Evolutionary conservation across 1,140 invertebrate genomes (phyloP).

Genomic region (Eumaeus atala): DNA sequence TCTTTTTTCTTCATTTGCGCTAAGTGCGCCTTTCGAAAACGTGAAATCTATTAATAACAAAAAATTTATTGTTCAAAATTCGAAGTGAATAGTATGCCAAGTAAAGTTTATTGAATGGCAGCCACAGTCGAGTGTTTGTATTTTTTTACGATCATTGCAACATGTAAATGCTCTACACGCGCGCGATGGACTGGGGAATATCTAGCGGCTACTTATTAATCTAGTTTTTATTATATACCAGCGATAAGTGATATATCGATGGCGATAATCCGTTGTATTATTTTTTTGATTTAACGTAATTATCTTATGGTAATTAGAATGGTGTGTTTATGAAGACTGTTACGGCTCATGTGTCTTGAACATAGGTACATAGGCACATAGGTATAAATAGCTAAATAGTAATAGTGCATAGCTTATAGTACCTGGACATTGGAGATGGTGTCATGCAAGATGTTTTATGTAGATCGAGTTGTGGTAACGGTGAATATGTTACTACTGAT

Average conservation of each 20-base stretch:
- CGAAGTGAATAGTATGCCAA: neutral
- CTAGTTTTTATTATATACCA: slow-evolving; percentile 7
- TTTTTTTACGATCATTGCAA: slow-evolving; percentile 3
- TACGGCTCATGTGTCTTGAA: no score
- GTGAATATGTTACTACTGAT: no score
- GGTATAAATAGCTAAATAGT: no score
- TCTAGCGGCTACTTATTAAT: slow-evolving; percentile 1
- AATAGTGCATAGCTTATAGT: no score
- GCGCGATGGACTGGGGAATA: slow-evolving; percentile 2
- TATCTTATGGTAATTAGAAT: slow-evolving; percentile 5
- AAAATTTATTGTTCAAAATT: neutral
- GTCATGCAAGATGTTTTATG: no score
- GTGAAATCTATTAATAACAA: neutral
- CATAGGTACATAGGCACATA: no score
- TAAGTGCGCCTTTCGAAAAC: no score
- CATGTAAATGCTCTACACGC: slow-evolving; percentile 1
- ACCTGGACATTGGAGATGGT: no score
- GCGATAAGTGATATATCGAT: slow-evolving; percentile 6
- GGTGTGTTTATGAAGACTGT: neutral
- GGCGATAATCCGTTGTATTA: slow-evolving; percentile 4
- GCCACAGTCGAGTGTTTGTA: neutral
- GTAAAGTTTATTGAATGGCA: neutral
- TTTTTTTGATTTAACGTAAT: neutral
- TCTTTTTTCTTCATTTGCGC: no score
- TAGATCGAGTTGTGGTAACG: no score